Conservation (phyloP, 2,888 invertebrate genomes). For the Tetramorium bicarinatum region DNA sequence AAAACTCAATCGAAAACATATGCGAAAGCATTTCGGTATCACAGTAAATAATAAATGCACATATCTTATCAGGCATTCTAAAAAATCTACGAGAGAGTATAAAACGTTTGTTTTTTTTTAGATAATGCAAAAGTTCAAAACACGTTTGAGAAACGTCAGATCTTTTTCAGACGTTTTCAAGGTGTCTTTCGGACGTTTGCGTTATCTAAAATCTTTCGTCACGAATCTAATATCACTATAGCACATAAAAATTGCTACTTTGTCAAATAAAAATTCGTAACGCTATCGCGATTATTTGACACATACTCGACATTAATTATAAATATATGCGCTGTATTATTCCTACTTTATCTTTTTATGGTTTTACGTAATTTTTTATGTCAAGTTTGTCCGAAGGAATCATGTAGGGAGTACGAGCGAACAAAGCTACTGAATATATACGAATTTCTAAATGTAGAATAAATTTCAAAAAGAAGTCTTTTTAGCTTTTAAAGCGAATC, state of each 20-base stretch:
- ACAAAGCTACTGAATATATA: constrained; percentile 25
- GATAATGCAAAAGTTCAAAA: constrained; percentile 15
- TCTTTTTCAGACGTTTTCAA: background rate
- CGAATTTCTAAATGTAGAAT: constrained; percentile 23
- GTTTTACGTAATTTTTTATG: constrained; percentile 30
- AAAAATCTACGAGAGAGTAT: constrained; percentile 45
- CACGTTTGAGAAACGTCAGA: background rate
- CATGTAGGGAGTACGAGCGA: constrained; percentile 18
- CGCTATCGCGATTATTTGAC: constrained; percentile 33
- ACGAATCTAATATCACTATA: constrained; percentile 33
- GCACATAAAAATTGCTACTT: constrained; percentile 31
- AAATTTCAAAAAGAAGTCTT: constrained; percentile 23
- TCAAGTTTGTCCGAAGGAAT: constrained; percentile 31
- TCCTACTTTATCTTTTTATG: constrained; percentile 28
- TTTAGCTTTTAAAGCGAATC: constrained; percentile 19
- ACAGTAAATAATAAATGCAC: constrained; percentile 74
- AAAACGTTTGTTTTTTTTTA: constrained; percentile 8
- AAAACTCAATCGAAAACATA: constrained; percentile 64
- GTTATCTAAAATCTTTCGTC: constrained; percentile 22
- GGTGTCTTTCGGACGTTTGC: background rate
- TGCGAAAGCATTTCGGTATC: constrained; percentile 68
- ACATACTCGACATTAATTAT: constrained; percentile 46
- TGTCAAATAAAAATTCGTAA: constrained; percentile 26
- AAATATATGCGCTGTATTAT: constrained; percentile 32
- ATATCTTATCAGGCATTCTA: constrained; percentile 33